These are phyloP conservation scores for Ladona fulva DNA, from an alignment of 1,140 invertebrate species.

Conservation along the genomic window DNA sequence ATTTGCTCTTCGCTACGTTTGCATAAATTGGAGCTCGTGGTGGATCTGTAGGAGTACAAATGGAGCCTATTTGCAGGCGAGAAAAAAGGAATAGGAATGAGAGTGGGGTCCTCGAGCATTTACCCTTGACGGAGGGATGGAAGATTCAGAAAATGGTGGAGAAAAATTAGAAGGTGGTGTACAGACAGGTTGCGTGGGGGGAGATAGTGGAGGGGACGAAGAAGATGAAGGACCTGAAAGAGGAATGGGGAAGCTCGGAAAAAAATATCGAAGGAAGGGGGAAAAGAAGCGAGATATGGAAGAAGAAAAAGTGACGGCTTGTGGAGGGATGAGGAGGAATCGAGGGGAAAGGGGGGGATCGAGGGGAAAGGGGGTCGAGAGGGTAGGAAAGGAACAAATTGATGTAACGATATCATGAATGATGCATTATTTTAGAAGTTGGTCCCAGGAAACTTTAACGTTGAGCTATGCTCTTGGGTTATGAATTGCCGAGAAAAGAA, in stretches of 20 bases:
- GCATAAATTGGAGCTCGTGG: no score
- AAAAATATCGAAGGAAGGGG: background rate
- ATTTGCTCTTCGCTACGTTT: no score
- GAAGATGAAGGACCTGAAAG: background rate
- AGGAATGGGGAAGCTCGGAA: background rate
- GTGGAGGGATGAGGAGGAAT: background rate
- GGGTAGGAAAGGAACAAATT: background rate
- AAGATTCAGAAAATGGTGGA: no score
- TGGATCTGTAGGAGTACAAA: no score
- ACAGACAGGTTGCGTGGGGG: background rate
- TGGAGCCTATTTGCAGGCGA: no score
- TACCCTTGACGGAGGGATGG: no score
- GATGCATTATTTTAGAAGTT: slow-evolving; percentile 10
- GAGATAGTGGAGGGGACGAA: background rate
- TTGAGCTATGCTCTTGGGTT: slow-evolving; percentile 8
- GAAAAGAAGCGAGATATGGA: background rate
- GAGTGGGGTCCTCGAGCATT: no score
- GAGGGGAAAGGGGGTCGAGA: background rate
- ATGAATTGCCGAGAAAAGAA: slow-evolving; percentile 4
- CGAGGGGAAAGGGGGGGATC: background rate
- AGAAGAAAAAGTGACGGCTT: background rate
- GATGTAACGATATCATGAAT: slow-evolving; percentile 10
- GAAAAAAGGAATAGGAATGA: no score
- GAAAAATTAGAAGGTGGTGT: background rate
- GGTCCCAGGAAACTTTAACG: slow-evolving; percentile 3